phyloP scores from a whole-genome alignment of 2,888 invertebrate species.

The Phalangium opilio region DNA sequence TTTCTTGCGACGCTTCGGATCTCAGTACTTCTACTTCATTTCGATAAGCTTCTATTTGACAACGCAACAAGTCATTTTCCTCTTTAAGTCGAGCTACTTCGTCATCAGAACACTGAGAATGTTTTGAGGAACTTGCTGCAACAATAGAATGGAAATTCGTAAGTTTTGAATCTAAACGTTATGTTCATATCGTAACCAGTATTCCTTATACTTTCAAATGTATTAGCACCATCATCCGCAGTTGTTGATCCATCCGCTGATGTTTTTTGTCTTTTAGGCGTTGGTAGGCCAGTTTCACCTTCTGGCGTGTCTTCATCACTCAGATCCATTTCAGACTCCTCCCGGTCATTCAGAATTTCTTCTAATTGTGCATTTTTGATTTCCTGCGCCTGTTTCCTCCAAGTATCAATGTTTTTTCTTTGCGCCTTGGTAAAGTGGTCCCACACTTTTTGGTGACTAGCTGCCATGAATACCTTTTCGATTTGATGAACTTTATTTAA shows the following conservation, averaged over 20 bases:
- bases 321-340: slow-evolving; percentile 74
- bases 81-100: slow-evolving; percentile 37
- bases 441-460: slow-evolving; percentile 96
- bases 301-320: slow-evolving; percentile 48
- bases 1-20: slow-evolving; percentile 56
- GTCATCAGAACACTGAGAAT: no score
- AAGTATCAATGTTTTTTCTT: slow-evolving; percentile 93
- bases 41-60: slow-evolving; percentile 82
- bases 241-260: no score
- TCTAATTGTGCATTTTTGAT: slow-evolving; percentile 50
- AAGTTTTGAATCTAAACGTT: no score
- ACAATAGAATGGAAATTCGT: no score
- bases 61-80: slow-evolving; percentile 76
- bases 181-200: background rate
- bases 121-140: no score
- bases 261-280: no score
- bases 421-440: slow-evolving; percentile 99
- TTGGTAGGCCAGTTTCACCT: no score
- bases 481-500: slow-evolving; percentile 80
- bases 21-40: slow-evolving; percentile 81
- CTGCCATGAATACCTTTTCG: slow-evolving; percentile 90
- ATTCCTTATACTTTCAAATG: background rate
- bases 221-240: no score
- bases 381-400: slow-evolving; percentile 89
- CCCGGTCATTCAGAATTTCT: slow-evolving; percentile 45